Base-by-base conservation (phyloP, 2,113 vertebrate species). In the Addax nasomaculatus region DNA sequence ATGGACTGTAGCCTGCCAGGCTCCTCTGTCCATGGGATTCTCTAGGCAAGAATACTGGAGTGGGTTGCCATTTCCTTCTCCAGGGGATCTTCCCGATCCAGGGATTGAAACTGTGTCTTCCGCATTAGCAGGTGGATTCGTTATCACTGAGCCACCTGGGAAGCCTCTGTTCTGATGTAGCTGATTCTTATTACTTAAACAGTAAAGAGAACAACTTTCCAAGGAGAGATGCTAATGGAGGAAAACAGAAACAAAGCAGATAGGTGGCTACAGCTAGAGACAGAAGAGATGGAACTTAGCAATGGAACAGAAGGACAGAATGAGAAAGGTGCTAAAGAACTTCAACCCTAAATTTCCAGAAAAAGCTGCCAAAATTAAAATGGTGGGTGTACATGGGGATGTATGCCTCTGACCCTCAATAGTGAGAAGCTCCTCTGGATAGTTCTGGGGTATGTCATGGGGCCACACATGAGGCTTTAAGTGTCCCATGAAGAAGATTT, bases 341-440 rank as follows among this genome's bases (percentile, higher is more conserved):
- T 33, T 6, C 49, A 15, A 23, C 53, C 17, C 51, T 30, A 13
- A 10, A 30, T 89, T 79, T 85, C 60, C 23, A 49, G 21, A 5
- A 7, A 39, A 47, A 85, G 33, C 17, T 43, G 1, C 6, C 17
- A 3, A 89, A 80, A 60, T 49, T 3, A 19, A 89, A 43, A 39
- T 7, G 55, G 57, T 13, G 17, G 15, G 17, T 25, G 0, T 3
- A 9, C 19, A 1, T 3, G 4, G 4, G 10, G 17, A 73, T 49
- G n/a, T 27, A 14, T 39, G 29, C 1, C 9, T 55, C 73, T n/a
- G 39, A 70, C 23, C 51, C 25, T 30, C 21, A 53, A 2, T 1
- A 11, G 4, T 9, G 55, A 57, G 51, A 13, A 95, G 10, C 5
- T 43, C 19, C 1, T 80, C 57, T 7, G 4, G 16, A 2, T 4